Evolutionary conservation across 2,113 vertebrate genomes (phyloP).

Genomic region (Chaenogobius annularis): DNA sequence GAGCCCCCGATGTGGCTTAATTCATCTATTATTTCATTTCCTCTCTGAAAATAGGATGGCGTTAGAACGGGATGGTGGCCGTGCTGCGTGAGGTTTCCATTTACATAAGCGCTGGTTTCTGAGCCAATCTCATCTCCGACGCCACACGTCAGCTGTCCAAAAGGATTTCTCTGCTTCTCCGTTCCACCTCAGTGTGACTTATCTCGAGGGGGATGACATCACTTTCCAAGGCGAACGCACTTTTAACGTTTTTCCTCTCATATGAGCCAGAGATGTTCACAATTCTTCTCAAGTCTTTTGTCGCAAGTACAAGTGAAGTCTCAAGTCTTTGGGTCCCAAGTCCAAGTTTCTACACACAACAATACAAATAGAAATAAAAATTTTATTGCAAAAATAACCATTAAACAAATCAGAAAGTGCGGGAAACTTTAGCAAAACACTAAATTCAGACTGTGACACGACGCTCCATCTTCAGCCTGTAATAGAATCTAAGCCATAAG

Average conservation of each 20-base stretch:
- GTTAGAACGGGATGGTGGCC: not conserved
- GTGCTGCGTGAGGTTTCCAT: constrained; percentile 40
- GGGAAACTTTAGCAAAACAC: too few species aligned
- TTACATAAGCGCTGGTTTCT: constrained; percentile 80
- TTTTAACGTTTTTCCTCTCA: constrained; percentile 5
- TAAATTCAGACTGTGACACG: too few species aligned
- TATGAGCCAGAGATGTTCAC: not conserved
- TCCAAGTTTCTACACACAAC: too few species aligned
- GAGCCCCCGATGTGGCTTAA: constrained; percentile 76
- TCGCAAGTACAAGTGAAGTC: too few species aligned
- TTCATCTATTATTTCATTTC: constrained; percentile 94
- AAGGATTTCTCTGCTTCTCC: not conserved
- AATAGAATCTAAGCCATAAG: too few species aligned
- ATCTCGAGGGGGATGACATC: constrained; percentile 5
- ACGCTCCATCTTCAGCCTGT: too few species aligned
- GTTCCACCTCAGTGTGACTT: constrained; percentile 9
- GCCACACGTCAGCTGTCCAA: constrained; percentile 66
- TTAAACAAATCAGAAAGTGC: too few species aligned
- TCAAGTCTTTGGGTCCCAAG: too few species aligned
- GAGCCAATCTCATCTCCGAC: constrained; percentile 78
- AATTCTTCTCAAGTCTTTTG: too few species aligned
- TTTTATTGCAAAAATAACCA: too few species aligned
- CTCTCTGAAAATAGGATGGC: constrained; percentile 82
- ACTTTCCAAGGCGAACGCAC: not conserved
- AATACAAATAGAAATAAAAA: too few species aligned